Percentiles rank a stretch among this genome's conserved stretches.
Conservation (phyloP, 2,113 vertebrate species). For the Manacus vitellinus region DNA sequence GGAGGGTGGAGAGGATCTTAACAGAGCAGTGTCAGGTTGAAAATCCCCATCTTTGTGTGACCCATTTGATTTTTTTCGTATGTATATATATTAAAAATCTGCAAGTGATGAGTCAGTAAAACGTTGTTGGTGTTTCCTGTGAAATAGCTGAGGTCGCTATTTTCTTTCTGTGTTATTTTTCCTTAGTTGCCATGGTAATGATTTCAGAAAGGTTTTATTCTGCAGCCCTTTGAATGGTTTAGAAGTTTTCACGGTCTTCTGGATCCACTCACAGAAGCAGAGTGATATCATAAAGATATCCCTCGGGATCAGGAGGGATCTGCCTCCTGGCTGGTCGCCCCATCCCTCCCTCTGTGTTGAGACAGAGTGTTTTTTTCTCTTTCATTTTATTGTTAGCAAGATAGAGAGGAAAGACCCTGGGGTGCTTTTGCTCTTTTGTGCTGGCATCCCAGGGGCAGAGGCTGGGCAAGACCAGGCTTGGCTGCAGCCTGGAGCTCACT, state of each 20-base stretch:
- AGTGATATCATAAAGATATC: neutral
- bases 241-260: constrained; percentile 33
- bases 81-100: constrained; percentile 41
- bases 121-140: constrained; percentile 59
- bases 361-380: neutral
- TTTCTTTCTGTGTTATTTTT: constrained; percentile 61
- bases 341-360: neutral
- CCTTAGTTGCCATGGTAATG: constrained; percentile 67
- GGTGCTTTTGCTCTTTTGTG: neutral
- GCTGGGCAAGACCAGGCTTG: neutral
- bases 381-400: neutral
- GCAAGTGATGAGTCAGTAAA: constrained; percentile 71
- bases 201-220: constrained; percentile 48
- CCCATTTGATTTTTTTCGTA: neutral
- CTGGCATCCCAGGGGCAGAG: neutral
- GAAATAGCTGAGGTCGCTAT: constrained; percentile 63
- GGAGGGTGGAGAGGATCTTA: neutral
- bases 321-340: neutral
- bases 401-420: neutral
- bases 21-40: neutral
- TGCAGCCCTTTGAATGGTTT: constrained; percentile 18
- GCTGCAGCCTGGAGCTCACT: accelerated
- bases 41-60: neutral
- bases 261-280: neutral
- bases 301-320: neutral